Conservation (phyloP, 2,113 vertebrate genomes). For the Tenrec ecaudatus region DNA sequence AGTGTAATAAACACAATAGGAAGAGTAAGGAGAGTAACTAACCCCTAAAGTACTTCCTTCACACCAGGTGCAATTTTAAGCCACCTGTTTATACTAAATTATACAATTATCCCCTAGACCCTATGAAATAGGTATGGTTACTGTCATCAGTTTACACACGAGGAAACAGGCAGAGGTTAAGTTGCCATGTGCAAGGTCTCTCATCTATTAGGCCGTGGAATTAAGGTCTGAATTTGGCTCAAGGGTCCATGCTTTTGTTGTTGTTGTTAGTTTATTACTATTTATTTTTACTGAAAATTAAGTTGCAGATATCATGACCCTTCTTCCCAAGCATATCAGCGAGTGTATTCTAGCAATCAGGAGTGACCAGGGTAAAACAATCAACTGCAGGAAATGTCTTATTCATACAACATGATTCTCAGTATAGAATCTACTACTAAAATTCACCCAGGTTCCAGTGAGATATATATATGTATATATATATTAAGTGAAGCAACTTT, state of each 20-base stretch:
- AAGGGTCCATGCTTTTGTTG: background rate
- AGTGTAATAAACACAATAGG: background rate
- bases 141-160: background rate
- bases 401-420: no score
- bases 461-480: no score
- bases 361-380: no score
- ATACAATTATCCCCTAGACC: background rate
- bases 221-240: constrained; percentile 30
- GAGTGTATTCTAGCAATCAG: no score
- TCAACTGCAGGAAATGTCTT: no score
- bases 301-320: no score
- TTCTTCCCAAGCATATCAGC: no score
- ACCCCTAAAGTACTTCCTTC: background rate
- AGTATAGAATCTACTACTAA: no score
- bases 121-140: background rate
- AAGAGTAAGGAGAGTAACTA: background rate
- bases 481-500: no score
- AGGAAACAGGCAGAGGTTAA: constrained; percentile 28
- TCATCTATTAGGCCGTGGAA: background rate
- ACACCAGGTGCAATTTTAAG: background rate
- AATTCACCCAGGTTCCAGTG: no score
- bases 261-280: no score
- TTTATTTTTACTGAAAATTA: no score
- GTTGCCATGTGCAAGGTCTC: background rate
- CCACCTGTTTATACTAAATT: background rate